Evolutionary conservation across 2,888 invertebrate species (phyloP), one percentile per base, ranked within the genome.

Genomic region (Tetropium fuscum): DNA sequence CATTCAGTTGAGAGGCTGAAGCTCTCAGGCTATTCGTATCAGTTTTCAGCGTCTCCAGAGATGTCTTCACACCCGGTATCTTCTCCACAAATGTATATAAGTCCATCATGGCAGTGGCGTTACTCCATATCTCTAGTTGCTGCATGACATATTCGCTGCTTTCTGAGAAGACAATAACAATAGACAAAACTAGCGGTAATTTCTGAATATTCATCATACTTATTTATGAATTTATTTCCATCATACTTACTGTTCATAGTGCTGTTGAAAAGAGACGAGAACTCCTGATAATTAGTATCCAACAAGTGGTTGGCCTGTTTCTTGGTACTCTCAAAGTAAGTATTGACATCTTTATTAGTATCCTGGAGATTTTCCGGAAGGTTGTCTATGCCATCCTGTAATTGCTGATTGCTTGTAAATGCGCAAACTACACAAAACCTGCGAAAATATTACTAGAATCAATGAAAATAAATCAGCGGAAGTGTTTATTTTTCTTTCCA

Each of bases 391-490:
- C 94, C 93, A 48, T 86, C 85, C 77, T 94, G 90, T 83, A 94
- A 85, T 77, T 93, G 91, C 74, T 93, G 90, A 81, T 95, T 96
- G 53, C 94, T 95, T 51, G 93, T 93, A 82, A 96, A 95, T 38
- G 94, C 91, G 80, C 95, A 94, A 44, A 97, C 94, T 60, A 95
- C 91, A 58, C 96, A 96, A 83, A 95, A 94, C 74, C 96, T 96
- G 82, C 22, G 80, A 77, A n/a, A n/a, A n/a, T n/a, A n/a, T n/a
- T n/a, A n/a, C n/a, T n/a, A n/a, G n/a, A n/a, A n/a, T n/a, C n/a
- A n/a, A n/a, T n/a, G n/a, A n/a, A n/a, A n/a, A n/a, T n/a, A n/a
- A n/a, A n/a, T n/a, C n/a, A n/a, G n/a, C n/a, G n/a, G n/a, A n/a
- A n/a, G n/a, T n/a, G n/a, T n/a, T n/a, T n/a, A n/a, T n/a, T n/a